phyloP scores from a whole-genome alignment of 2,888 invertebrate genomes.

The Aleiodes testaceus region DNA sequence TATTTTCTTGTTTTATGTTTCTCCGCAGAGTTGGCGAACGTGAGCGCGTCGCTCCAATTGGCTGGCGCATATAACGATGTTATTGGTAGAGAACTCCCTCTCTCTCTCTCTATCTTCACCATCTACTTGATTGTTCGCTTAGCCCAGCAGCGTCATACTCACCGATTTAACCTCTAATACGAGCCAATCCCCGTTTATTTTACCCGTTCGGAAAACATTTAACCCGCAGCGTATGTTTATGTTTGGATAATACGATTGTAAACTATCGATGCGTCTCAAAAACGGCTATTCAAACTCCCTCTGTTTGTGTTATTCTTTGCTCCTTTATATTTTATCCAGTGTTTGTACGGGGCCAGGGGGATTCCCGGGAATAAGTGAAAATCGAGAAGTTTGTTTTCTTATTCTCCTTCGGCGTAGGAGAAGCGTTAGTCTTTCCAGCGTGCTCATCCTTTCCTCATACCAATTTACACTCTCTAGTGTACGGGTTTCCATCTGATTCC shows the following conservation, averaged over 20 bases:
- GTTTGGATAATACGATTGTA: constrained; percentile 24
- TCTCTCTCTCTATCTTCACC: not conserved
- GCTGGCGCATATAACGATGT: constrained; percentile 11
- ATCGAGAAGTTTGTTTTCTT: constrained; percentile 17
- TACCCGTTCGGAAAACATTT: constrained; percentile 27
- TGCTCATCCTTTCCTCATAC: constrained; percentile 1
- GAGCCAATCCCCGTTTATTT: constrained; percentile 29
- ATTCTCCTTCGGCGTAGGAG: too few relatives aligned
- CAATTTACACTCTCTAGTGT: constrained; percentile 18
- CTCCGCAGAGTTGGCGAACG: constrained; percentile 5
- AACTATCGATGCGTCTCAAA: constrained; percentile 31
- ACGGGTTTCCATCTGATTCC: constrained; percentile 37
- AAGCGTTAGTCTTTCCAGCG: constrained; percentile 27
- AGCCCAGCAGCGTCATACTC: constrained; percentile 29
- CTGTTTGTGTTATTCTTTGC: constrained; percentile 15
- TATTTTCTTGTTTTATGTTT: constrained; percentile 32
- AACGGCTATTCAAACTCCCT: not conserved
- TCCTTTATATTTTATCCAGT: not conserved
- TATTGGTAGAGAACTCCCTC: constrained; percentile 24
- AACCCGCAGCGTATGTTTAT: constrained; percentile 4
- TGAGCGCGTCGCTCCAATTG: constrained; percentile 6
- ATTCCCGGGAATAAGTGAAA: not conserved
- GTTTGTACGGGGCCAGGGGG: not conserved
- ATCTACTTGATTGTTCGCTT: not conserved
- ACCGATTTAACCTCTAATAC: constrained; percentile 36